A percentile compares a stretch with the other conserved stretches of the same genome.
phyloP scores from a whole-genome alignment of 2,113 vertebrate genomes.

The Triplophysa siluroides region DNA sequence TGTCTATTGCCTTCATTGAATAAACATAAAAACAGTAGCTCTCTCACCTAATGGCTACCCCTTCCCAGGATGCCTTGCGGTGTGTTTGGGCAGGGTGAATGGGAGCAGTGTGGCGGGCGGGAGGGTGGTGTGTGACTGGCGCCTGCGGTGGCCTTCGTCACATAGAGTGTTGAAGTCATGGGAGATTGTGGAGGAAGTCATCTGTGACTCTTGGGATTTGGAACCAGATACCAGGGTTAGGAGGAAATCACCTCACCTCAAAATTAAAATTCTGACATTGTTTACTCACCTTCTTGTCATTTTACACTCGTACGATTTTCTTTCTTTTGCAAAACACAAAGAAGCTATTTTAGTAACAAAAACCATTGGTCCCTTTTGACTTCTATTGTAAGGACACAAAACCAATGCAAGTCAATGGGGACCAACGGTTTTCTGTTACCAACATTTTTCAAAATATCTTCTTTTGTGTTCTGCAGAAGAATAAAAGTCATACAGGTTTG shows the following conservation, averaged over 20 bases:
- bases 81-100: constrained; percentile 55
- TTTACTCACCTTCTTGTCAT: too few relatives aligned
- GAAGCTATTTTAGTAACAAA: too few relatives aligned
- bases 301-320: too few relatives aligned
- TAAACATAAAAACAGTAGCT: constrained; percentile 42
- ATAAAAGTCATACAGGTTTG: too few relatives aligned
- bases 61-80: constrained; percentile 6
- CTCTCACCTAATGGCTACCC: constrained; percentile 7
- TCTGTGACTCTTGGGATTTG: neutral
- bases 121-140: constrained; percentile 57
- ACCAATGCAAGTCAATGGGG: too few relatives aligned
- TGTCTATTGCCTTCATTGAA: constrained; percentile 36
- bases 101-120: constrained; percentile 58
- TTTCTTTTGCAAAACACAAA: too few relatives aligned
- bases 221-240: neutral
- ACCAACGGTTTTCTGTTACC: too few relatives aligned
- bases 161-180: neutral
- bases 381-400: too few relatives aligned
- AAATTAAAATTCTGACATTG: too few relatives aligned
- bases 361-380: too few relatives aligned
- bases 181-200: constrained; percentile 3
- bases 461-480: too few relatives aligned
- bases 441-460: too few relatives aligned
- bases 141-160: constrained; percentile 51
- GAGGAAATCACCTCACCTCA: neutral